These are phyloP conservation scores for Ophioderma brevispina DNA, from an alignment of 35 echinoderm and acorn worm species.

Conservation along the genomic window DNA sequence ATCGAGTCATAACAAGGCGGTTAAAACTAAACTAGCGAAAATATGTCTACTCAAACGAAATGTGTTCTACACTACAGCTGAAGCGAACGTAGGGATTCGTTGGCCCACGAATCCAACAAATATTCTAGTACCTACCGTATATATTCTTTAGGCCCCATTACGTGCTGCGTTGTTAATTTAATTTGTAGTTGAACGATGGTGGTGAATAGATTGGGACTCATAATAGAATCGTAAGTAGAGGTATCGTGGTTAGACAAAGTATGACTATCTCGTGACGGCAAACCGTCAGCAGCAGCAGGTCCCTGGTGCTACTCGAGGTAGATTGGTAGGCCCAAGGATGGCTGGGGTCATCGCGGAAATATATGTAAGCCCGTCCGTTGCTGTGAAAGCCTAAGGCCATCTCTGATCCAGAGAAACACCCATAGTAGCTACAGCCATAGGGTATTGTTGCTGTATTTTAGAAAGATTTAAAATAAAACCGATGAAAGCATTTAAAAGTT, in stretches of 20 bases:
- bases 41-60: no score
- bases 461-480: background rate
- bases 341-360: background rate
- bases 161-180: constrained; percentile 51
- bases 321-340: background rate
- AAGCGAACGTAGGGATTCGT: no score
- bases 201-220: constrained; percentile 37
- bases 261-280: constrained; percentile 97
- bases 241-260: constrained; percentile 63
- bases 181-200: constrained; percentile 30
- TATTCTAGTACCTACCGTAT: background rate
- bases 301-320: background rate
- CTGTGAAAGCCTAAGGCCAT: background rate
- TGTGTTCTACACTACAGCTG: no score
- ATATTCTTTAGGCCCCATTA: background rate
- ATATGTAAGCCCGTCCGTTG: background rate
- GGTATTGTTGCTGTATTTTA: background rate
- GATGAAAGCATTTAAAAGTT: no score
- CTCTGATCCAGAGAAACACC: background rate
- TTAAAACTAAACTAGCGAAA: no score
- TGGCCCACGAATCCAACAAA: no score
- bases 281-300: constrained; percentile 83
- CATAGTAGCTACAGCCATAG: background rate
- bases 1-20: no score
- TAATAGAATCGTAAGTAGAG: constrained; percentile 43